Evolutionary conservation across 35 echinoderm and acorn worm species (phyloP).

Genomic region (Diadema setosum): DNA sequence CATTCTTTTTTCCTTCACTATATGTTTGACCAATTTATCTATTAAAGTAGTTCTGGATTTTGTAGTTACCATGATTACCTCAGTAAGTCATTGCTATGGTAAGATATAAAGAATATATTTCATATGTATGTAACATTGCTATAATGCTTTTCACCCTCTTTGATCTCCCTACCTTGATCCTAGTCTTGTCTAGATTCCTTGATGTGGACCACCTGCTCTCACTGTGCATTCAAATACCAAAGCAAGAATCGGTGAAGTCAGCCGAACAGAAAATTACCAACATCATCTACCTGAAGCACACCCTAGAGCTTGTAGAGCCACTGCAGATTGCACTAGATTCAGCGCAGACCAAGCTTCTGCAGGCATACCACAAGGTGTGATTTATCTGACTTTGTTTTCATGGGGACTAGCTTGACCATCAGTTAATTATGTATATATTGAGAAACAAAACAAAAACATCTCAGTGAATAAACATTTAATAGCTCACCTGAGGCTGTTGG

Average conservation of each 20-base stretch:
- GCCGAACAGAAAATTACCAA: constrained; percentile 88
- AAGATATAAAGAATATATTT: no score
- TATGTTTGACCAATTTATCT: no score
- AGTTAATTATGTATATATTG: no score
- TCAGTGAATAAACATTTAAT: no score
- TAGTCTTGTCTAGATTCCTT: constrained; percentile 79
- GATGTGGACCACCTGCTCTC: constrained; percentile 97
- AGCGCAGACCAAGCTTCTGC: constrained; percentile 61
- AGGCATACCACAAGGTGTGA: constrained; percentile 80
- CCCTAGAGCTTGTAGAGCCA: constrained; percentile 79
- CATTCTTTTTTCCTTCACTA: no score
- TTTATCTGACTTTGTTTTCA: no score
- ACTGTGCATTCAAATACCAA: constrained; percentile 96
- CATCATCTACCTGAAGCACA: constrained; percentile 92
- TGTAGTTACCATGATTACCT: no score
- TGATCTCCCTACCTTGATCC: constrained; percentile 28
- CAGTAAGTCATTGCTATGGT: no score
- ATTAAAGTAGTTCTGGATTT: no score
- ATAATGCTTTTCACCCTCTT: neutral
- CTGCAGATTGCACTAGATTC: constrained; percentile 61
- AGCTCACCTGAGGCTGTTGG: no score
- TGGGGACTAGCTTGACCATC: no score
- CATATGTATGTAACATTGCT: neutral
- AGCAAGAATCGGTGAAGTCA: constrained; percentile 83
- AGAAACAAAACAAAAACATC: no score